Base-by-base conservation (phyloP, 1,140 invertebrate species). In the Ylistrum balloti region DNA sequence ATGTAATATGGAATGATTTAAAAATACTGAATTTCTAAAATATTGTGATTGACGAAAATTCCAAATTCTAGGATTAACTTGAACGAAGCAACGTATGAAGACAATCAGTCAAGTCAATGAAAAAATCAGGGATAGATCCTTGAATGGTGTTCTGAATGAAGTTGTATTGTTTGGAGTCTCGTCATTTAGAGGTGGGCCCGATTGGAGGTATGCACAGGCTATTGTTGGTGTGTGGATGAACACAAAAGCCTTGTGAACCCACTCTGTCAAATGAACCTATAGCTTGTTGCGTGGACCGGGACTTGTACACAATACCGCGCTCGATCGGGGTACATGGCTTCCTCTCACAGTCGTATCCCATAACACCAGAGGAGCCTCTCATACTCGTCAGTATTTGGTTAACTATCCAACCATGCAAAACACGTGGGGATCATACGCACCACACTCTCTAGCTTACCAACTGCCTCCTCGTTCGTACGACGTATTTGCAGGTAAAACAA, bases 361-460 rank as follows among this genome's bases (percentile, higher is more conserved):
- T 90, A 92, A 89, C 89, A 90, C 88, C 86, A 33, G 33, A 89
- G 45, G 87, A 89, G 89, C 85, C 86, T 86, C 87, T 87, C 86
- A 86, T 88, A 74, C 56, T 86, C 34, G 74, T 87, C 89, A 86
- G 89, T 87, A 86, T 86, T 88, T 87, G 48, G 48, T 90, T 90
- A 87, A 87, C 38, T 90, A 90, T 85, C 89, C 87, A 89, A 90
- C 91, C 88, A 90, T 90, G 90, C 90, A 92, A 90, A 92, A 92
- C 89, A 92, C 91, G 85, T 92, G 91, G 91, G 91, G 91, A 88
- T 74, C 91, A 34, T 92, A 92, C 88, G 91, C 86, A 89, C 89
- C 91, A 89, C 91, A 89, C 34, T 87, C 91, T 48, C 86, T 92
- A 41, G 41, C 89, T 2, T 92, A 92, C 56, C 91, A 90, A 48